A percentile compares a stretch with the other conserved stretches of the same genome.
Conservation (phyloP, 1,140 invertebrate species). For the Hyposmocoma kahamanoa region DNA sequence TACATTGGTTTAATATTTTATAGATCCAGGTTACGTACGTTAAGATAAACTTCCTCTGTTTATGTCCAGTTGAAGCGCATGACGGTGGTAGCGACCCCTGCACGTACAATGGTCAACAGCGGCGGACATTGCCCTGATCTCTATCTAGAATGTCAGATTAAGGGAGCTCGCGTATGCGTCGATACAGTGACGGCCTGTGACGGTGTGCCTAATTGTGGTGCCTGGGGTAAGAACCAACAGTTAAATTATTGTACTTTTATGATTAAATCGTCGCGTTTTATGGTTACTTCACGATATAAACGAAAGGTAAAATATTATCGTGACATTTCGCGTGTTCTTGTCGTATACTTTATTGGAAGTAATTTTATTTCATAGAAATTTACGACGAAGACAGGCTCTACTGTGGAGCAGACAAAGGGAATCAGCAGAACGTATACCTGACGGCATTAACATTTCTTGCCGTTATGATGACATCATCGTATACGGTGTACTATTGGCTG, state of each 20-base stretch:
- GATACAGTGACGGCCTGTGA: slow-evolving; percentile 47
- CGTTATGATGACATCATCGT: slow-evolving; percentile 39
- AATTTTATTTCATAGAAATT: slow-evolving; percentile 43
- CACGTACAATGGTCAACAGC: slow-evolving; percentile 19
- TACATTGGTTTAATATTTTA: too few species aligned
- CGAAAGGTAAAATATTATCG: too few species aligned
- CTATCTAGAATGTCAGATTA: slow-evolving; percentile 48
- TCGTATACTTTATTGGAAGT: too few species aligned
- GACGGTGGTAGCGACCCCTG: slow-evolving; percentile 44
- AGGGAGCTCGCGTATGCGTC: slow-evolving; percentile 47
- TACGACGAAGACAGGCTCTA: slow-evolving; percentile 53
- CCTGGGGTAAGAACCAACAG: slow-evolving; percentile 28
- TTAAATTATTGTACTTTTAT: too few species aligned
- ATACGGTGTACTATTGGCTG: slow-evolving; percentile 52
- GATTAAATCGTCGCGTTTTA: too few species aligned
- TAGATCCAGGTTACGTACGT: too few species aligned
- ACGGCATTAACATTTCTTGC: slow-evolving; percentile 46
- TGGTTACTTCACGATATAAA: too few species aligned
- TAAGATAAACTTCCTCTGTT: too few species aligned
- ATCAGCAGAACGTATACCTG: slow-evolving; percentile 39
- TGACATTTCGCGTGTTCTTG: too few species aligned
- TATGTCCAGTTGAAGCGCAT: slow-evolving; percentile 43
- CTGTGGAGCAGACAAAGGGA: slow-evolving; percentile 25
- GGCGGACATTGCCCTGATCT: slow-evolving; percentile 18
- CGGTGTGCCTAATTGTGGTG: slow-evolving; percentile 54